phyloP scores from a whole-genome alignment of 1,140 invertebrate genomes.

The Drosophila prosaltans region DNA sequence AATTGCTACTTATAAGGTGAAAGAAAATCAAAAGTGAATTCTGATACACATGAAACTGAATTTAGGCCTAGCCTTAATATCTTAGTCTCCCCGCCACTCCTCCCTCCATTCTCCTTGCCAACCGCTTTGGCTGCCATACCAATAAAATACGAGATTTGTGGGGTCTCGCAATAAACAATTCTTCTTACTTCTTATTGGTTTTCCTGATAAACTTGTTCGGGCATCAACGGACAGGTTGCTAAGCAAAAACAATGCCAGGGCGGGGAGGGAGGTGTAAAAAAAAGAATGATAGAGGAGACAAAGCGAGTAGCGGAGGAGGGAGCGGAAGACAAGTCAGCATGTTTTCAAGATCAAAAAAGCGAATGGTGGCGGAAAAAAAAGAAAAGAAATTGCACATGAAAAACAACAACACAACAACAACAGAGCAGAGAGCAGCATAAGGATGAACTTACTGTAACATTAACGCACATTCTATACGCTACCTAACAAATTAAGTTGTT shows the following conservation, averaged over 20 bases:
- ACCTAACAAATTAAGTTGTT: no score
- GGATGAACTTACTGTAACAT: neutral
- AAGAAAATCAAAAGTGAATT: slow-evolving; percentile 8
- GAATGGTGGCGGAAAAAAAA: slow-evolving; percentile 52
- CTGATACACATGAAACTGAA: slow-evolving; percentile 38
- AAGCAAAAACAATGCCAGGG: slow-evolving; percentile 3
- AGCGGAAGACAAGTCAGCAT: slow-evolving; percentile 34
- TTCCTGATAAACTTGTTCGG: slow-evolving; percentile 77
- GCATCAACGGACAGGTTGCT: slow-evolving; percentile 45
- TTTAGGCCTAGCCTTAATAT: slow-evolving; percentile 36
- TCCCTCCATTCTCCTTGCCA: no score
- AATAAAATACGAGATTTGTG: slow-evolving; percentile 49
- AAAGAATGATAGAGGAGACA: neutral
- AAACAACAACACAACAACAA: slow-evolving; percentile 27
- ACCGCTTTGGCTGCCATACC: neutral
- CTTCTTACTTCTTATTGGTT: slow-evolving; percentile 67
- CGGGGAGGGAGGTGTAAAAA: slow-evolving; percentile 2
- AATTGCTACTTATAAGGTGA: neutral
- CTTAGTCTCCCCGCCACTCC: slow-evolving; percentile 21
- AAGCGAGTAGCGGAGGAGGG: neutral
- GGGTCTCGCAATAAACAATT: slow-evolving; percentile 70
- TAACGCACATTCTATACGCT: neutral
- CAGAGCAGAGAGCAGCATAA: neutral
- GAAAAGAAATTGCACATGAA: slow-evolving; percentile 64
- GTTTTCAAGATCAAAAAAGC: slow-evolving; percentile 78